A percentile compares a stretch with the other conserved stretches of the same genome.
Evolutionary conservation across 2,797 vertebrate species (phyloP).

Genomic region (Anguilla obscura): DNA sequence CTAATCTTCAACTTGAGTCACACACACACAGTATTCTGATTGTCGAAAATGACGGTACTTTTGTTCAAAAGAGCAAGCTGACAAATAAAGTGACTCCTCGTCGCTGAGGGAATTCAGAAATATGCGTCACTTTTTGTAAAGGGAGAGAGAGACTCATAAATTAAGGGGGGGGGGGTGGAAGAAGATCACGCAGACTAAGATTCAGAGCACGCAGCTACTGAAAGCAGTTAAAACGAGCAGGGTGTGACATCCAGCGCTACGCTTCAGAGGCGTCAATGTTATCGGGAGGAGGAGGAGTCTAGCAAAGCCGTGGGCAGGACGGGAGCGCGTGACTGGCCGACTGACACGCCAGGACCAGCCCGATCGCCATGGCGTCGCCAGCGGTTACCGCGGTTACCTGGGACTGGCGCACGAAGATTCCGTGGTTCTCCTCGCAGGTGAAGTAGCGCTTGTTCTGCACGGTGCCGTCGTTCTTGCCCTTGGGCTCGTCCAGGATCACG

Average conservation of each 20-base stretch:
- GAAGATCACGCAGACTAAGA: background rate
- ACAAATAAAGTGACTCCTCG: background rate
- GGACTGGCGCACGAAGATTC: conserved; percentile 94
- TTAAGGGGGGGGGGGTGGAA: background rate
- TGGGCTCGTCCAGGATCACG: conserved; percentile 91
- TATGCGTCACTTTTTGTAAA: background rate
- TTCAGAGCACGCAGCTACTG: background rate
- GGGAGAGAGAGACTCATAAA: background rate
- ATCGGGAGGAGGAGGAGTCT: background rate
- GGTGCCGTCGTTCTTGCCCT: conserved; percentile 94
- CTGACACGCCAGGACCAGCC: background rate
- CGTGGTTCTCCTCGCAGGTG: conserved; percentile 91
- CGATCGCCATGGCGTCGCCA: background rate
- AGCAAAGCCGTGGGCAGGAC: background rate
- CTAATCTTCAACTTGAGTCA: background rate
- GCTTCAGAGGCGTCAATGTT: background rate
- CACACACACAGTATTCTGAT: background rate
- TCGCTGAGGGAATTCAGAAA: conserved; percentile 6
- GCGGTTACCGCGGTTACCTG: conserved; percentile 73
- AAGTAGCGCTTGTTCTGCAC: conserved; percentile 96
- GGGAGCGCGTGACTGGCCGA: background rate
- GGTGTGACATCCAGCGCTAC: background rate
- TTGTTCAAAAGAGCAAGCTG: background rate
- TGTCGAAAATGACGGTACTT: background rate
- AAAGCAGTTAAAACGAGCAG: background rate